A percentile compares a stretch with the other conserved stretches of the same genome.
Evolutionary conservation across 2,797 vertebrate genomes (phyloP).

Genomic region (Naso thynnoides): DNA sequence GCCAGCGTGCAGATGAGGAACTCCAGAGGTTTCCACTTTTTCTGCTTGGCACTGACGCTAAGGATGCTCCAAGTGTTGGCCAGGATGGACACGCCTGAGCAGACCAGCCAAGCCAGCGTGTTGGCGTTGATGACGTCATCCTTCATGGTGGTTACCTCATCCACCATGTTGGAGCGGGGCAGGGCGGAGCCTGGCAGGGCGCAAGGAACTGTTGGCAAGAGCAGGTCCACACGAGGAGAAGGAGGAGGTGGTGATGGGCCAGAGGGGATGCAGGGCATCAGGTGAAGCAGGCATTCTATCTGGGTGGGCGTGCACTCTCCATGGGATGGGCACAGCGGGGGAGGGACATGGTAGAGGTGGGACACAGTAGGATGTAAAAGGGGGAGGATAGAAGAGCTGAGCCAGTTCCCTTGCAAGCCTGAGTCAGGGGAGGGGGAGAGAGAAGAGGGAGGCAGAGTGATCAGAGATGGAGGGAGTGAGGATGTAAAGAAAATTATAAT

Average conservation of each 20-base stretch:
- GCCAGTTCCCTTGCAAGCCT: constrained; percentile 45
- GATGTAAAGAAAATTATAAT: constrained; percentile 30
- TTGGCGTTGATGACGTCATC: constrained; percentile 91
- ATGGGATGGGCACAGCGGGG: constrained; percentile 62
- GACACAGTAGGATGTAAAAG: constrained; percentile 40
- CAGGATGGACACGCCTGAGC: constrained; percentile 91
- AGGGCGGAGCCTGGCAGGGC: constrained; percentile 62
- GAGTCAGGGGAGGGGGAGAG: constrained; percentile 32
- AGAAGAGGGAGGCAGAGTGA: constrained; percentile 12
- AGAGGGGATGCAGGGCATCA: constrained; percentile 73
- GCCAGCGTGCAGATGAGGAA: constrained; percentile 94
- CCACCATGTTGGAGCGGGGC: constrained; percentile 86
- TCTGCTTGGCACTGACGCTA: constrained; percentile 94
- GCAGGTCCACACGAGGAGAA: constrained; percentile 73
- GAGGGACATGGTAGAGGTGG: constrained; percentile 44
- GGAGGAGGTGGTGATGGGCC: constrained; percentile 76
- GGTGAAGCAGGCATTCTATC: constrained; percentile 80
- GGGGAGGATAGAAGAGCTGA: constrained; percentile 37
- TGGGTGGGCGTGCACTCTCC: constrained; percentile 77
- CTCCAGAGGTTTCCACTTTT: constrained; percentile 96
- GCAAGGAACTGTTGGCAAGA: constrained; percentile 69
- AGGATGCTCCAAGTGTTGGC: constrained; percentile 96
- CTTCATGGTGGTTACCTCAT: constrained; percentile 91
- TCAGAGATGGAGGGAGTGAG: constrained; percentile 19
- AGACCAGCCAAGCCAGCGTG: constrained; percentile 93